Conservation (phyloP, 2,797 vertebrate species). For the Acestrorhynchus altus region DNA sequence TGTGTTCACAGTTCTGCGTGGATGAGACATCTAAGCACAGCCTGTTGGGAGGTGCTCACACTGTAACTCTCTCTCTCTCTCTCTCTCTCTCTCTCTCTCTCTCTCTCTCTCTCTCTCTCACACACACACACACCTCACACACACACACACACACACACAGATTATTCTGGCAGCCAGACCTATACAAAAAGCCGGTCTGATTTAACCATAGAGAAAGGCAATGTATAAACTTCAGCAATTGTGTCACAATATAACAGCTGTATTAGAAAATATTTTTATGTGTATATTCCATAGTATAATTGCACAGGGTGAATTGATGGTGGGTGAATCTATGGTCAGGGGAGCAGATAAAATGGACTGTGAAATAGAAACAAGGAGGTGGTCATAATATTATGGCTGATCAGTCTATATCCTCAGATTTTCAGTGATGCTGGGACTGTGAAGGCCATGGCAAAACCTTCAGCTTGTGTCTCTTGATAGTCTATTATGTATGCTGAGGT, state of each 20-base stretch:
- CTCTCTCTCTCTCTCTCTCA: constrained; percentile 46
- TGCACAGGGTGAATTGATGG: not conserved
- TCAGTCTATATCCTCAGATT: not conserved
- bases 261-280: not conserved
- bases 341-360: too few relatives aligned
- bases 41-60: constrained; percentile 78
- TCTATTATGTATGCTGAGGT: too few relatives aligned
- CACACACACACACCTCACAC: constrained; percentile 58
- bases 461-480: too few relatives aligned
- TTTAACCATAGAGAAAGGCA: not conserved
- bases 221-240: not conserved
- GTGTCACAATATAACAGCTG: constrained; percentile 13
- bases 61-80: constrained; percentile 65
- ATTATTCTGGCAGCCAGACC: constrained; percentile 76
- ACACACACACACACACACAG: constrained; percentile 69
- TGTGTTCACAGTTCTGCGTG: constrained; percentile 78
- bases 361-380: too few relatives aligned
- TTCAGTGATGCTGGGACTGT: too few relatives aligned
- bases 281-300: not conserved
- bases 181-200: constrained; percentile 61
- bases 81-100: not conserved
- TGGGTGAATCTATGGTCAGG: too few relatives aligned
- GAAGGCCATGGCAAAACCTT: too few relatives aligned
- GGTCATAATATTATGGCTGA: too few relatives aligned
- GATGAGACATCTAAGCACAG: constrained; percentile 80